Conservation (phyloP, 2,888 invertebrate species). For the Phengaris arion region DNA sequence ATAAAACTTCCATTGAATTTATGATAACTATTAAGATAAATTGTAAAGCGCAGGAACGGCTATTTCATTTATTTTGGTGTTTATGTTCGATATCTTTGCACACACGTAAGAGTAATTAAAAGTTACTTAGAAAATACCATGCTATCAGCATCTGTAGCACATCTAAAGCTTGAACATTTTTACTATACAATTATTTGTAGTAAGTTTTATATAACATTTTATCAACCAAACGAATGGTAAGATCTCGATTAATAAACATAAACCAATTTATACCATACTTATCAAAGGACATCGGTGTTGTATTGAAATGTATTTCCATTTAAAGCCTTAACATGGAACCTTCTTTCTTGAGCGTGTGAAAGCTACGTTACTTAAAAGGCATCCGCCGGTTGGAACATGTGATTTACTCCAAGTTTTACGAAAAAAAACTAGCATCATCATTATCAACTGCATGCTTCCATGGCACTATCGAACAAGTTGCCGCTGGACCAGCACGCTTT, state of each 20-base stretch:
- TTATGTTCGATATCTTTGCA: not conserved
- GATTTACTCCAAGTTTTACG: constrained; percentile 2
- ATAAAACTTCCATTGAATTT: constrained; percentile 36
- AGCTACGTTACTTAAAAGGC: constrained; percentile 31
- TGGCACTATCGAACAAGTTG: too few relatives aligned
- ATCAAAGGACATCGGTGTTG: constrained; percentile 35
- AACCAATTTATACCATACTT: constrained; percentile 38
- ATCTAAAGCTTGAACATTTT: not conserved
- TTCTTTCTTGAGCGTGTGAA: constrained; percentile 35
- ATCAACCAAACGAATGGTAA: not conserved
- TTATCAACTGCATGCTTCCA: not conserved
- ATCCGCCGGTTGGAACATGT: not conserved
- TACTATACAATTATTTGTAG: too few relatives aligned
- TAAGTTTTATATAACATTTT: not conserved
- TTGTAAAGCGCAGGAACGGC: constrained; percentile 15
- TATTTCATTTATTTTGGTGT: constrained; percentile 14
- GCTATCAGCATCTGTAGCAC: not conserved
- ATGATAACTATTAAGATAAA: constrained; percentile 31
- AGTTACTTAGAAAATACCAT: not conserved
- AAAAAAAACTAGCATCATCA: not conserved
- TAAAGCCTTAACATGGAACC: constrained; percentile 33
- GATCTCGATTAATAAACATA: constrained; percentile 39
- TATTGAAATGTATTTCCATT: constrained; percentile 37
- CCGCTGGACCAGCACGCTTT: too few relatives aligned
- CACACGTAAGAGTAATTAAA: not conserved